Percentiles rank a stretch among this genome's conserved stretches.
These are phyloP conservation scores for Anagyrus pseudococci DNA, from an alignment of 2,888 invertebrate species.

Conservation along the genomic window DNA sequence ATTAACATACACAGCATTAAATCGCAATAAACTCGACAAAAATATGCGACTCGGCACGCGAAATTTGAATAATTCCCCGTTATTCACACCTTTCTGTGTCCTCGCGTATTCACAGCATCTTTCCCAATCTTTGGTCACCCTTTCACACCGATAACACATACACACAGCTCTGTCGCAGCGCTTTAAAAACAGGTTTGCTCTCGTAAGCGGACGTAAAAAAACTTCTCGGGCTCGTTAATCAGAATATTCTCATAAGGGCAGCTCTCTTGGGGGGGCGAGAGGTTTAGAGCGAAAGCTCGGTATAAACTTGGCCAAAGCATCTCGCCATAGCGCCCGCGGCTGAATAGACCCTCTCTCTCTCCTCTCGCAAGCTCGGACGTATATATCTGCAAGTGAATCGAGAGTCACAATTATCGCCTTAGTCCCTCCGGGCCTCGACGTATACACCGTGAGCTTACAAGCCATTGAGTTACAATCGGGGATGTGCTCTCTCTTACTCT, in stretches of 20 bases:
- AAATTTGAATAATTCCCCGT: too few species aligned
- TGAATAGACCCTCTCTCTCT: neutral
- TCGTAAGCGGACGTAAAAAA: neutral
- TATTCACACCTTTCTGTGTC: neutral
- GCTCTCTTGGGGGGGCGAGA: neutral
- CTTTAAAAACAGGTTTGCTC: too few species aligned
- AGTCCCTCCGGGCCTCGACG: constrained; percentile 1
- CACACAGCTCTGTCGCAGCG: too few species aligned
- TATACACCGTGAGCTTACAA: neutral
- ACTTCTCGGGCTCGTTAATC: neutral
- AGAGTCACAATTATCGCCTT: constrained; percentile 31
- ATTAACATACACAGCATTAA: too few species aligned
- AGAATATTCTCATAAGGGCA: neutral
- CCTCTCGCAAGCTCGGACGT: neutral
- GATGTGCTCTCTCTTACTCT: too few species aligned
- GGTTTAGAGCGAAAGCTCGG: neutral
- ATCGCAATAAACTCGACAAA: too few species aligned
- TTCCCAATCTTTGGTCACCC: too few species aligned
- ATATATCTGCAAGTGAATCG: constrained; percentile 29
- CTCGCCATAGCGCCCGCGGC: neutral
- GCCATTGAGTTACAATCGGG: too few species aligned
- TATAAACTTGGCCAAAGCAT: too few species aligned
- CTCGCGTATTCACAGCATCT: neutral
- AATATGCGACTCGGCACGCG: too few species aligned
- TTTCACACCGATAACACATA: too few species aligned